Conservation (phyloP, 2,888 invertebrate genomes). For the Temnothorax ravouxi region DNA sequence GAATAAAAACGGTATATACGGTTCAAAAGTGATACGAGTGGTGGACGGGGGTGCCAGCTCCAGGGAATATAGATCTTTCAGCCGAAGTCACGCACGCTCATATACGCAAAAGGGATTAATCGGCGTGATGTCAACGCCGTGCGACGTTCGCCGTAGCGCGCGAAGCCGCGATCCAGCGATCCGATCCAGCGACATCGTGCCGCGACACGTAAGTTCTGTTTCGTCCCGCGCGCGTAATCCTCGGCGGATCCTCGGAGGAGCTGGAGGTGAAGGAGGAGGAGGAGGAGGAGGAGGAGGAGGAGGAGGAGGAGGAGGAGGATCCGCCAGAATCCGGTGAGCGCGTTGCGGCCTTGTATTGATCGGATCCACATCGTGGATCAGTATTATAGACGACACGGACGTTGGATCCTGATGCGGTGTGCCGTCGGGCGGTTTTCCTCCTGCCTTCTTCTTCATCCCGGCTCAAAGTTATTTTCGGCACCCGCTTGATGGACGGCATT, state of each 20-base stretch:
- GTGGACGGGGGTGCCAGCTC: neutral
- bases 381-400: neutral
- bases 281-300: no score
- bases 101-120: conserved; percentile 55
- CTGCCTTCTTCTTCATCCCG: neutral
- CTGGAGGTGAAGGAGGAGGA: neutral
- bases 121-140: conserved; percentile 69
- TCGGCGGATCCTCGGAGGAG: neutral
- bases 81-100: neutral
- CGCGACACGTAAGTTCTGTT: conserved; percentile 47
- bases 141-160: conserved; percentile 49
- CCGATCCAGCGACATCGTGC: conserved; percentile 56
- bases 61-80: neutral
- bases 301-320: neutral
- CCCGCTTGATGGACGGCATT: conserved; percentile 28
- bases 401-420: neutral
- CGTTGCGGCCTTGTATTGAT: conserved; percentile 39
- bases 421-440: neutral
- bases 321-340: conserved; percentile 14
- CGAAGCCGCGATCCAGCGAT: conserved; percentile 59
- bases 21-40: conserved; percentile 30
- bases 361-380: conserved; percentile 43
- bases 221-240: neutral
- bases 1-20: neutral
- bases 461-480: conserved; percentile 38